Evolutionary conservation across 2,797 vertebrate species (phyloP), one percentile per base, ranked within the genome.

Genomic region (Poecilia wingei): DNA sequence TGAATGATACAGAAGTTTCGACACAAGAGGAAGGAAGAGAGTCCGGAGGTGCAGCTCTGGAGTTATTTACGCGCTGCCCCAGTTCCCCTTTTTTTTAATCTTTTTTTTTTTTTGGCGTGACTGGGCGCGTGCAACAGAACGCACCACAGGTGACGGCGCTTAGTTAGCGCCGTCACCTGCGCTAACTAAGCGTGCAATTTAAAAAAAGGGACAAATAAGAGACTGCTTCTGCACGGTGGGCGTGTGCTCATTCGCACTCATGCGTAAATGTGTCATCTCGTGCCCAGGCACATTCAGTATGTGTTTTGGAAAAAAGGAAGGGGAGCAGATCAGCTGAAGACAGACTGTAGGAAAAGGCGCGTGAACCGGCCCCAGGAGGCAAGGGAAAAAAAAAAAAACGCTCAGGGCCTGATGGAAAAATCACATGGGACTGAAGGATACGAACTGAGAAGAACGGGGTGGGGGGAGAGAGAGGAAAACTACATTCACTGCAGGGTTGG

Each of bases 281-380:
- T 92, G 90, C 75, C 79, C 71, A 59, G 84, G 59, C 89, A 82
- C 41, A 89, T 89, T 85, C 74, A 72, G 47, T 8, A 55, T 81
- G 72, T 91, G 89, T 92, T 93, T 86, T 90, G 88, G 84, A 92
- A 93, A 91, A 80, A 79, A 75, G 13, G n/a, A 36, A 33, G 28
- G 45, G 64, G 41, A 69, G 70, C 69, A 64, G 81, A 80, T 80
- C 79, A 87, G 76, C 78, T 84, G 31, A 85, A 86, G 78, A 77
- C 76, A 68, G 69, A 76, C 66, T 64, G 61, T 13, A 75, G 86
- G 86, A 82, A 89, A 86, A 88, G 74, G 68, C 74, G 76, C 79
- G 78, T 77, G 77, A 83, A 86, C 81, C 73, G 77, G 76, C 82
- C 82, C 77, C 80, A 61, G 22, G 80, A 83, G 81, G 76, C 53